Evolutionary conservation across 2,113 vertebrate species (phyloP).

Genomic region (Cyprinus carpio): DNA sequence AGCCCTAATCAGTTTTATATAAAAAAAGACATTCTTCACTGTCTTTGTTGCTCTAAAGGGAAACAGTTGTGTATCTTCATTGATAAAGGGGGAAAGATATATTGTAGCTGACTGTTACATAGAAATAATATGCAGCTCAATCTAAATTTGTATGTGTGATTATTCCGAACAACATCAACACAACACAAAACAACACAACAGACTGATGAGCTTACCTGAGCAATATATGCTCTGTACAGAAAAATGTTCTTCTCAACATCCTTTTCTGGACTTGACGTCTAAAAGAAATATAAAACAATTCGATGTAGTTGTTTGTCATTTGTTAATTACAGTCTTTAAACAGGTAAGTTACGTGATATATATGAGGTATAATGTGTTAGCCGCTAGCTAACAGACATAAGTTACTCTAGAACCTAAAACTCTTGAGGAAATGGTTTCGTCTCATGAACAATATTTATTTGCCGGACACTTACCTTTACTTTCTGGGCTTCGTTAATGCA

Average conservation of each 20-base stretch:
- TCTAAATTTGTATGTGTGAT: background rate
- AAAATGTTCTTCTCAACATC: slow-evolving; percentile 89
- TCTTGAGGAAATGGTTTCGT: background rate
- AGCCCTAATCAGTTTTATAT: no score
- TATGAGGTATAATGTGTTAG: background rate
- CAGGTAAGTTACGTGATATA: background rate
- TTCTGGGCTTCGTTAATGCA: slow-evolving; percentile 97
- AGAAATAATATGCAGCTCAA: background rate
- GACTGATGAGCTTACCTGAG: slow-evolving; percentile 78
- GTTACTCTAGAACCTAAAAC: background rate
- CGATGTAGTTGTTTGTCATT: background rate
- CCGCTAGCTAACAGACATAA: background rate
- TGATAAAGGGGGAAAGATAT: background rate
- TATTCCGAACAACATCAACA: background rate
- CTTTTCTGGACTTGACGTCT: slow-evolving; percentile 83
- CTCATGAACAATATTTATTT: background rate
- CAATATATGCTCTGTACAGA: slow-evolving; percentile 91
- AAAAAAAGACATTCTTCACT: no score
- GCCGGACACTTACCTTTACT: slow-evolving; percentile 78
- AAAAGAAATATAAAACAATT: slow-evolving; percentile 9
- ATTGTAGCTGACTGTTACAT: background rate
- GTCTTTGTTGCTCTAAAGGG: no score
- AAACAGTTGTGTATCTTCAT: background rate
- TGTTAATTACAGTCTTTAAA: background rate
- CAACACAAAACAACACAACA: background rate